Percentiles rank a stretch among this genome's conserved stretches.
Evolutionary conservation across 2,888 invertebrate genomes (phyloP).

Genomic region (Thysanoteuthis rhombus): DNA sequence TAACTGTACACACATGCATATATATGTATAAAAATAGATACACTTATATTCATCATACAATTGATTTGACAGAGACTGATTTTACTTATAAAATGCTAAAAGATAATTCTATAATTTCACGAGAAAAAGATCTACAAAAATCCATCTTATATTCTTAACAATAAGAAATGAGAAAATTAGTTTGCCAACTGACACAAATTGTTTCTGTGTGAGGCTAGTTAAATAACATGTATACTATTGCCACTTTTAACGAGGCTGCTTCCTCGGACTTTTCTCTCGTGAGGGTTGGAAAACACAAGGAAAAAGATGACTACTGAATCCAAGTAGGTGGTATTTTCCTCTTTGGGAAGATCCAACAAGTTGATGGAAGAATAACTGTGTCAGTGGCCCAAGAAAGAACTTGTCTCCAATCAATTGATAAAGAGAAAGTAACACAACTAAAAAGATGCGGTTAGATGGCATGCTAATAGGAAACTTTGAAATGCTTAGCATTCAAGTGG

Average conservation of each 20-base stretch:
- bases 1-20: background rate
- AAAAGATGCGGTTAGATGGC: constrained; percentile 1
- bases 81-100: background rate
- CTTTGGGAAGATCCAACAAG: background rate
- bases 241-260: background rate
- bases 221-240: background rate
- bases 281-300: background rate
- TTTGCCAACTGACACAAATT: background rate
- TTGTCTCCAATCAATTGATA: background rate
- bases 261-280: background rate
- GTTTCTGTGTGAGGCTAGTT: no score
- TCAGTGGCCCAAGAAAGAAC: background rate
- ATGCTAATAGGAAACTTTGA: background rate
- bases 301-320: background rate
- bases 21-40: constrained; percentile 12
- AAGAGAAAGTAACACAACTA: background rate
- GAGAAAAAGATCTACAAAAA: background rate
- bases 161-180: background rate
- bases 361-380: background rate
- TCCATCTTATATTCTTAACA: background rate
- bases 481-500: constrained; percentile 12
- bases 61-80: background rate
- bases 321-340: background rate
- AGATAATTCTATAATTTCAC: background rate
- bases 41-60: background rate